Conservation (phyloP, 2,113 vertebrate genomes). For the Cyanoderma ruficeps region DNA sequence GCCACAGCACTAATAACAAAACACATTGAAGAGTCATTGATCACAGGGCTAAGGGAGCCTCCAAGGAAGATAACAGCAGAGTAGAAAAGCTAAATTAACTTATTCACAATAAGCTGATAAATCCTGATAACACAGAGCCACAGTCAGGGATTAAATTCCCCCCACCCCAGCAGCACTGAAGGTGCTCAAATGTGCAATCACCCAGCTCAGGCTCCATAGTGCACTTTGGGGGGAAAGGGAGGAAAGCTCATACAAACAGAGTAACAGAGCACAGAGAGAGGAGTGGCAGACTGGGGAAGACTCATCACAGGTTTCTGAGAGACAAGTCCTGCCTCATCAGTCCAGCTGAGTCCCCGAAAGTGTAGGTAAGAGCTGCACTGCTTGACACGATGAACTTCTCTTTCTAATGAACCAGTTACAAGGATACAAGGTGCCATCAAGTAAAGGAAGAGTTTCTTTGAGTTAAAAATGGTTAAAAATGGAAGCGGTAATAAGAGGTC, state of each 20-base stretch:
- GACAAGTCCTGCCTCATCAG: background rate
- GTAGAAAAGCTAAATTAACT: background rate
- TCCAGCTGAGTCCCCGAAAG: background rate
- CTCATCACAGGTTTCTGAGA: background rate
- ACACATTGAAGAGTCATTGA: background rate
- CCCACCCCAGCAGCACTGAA: background rate
- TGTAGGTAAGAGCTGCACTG: background rate
- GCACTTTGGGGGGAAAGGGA: background rate
- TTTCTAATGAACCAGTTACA: background rate
- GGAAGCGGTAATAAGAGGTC: background rate
- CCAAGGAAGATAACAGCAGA: background rate
- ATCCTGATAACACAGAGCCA: background rate
- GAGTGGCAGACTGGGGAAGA: background rate
- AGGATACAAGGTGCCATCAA: background rate
- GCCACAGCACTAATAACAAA: background rate
- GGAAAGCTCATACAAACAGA: background rate
- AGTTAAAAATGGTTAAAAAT: background rate
- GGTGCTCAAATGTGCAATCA: background rate
- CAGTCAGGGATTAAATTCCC: background rate
- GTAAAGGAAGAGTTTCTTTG: background rate
- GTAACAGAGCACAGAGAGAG: background rate
- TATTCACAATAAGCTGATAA: background rate
- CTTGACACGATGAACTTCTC: background rate
- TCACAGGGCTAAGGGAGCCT: background rate
- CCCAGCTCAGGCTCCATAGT: background rate